Evolutionary conservation across 2,888 invertebrate genomes (phyloP), one percentile per base, ranked within the genome.

Genomic region (Pyrochroa serraticornis): DNA sequence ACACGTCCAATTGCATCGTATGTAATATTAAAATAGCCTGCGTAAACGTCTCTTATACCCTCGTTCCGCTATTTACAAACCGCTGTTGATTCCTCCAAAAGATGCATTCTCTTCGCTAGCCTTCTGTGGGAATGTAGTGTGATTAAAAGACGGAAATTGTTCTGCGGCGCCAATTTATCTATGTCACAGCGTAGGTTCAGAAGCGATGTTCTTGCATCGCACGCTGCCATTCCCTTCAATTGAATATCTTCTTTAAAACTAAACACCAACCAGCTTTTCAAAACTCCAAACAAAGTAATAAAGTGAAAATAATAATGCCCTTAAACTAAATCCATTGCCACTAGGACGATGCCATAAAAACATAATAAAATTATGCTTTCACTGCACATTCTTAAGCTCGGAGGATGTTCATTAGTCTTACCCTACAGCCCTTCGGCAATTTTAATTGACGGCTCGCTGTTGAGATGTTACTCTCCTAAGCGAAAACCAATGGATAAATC

Each of bases 81-180:
- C 53, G 43, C 48, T 58, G 60, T 59, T 60, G 63, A 59, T 66
- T 63, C 58, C 62, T 56, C 53, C 62, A 66, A 69, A 67, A 69
- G 71, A 70, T 70, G 70, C 68, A 71, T 69, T 69, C 67, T 61
- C 64, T 68, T 67, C 68, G 65, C 67, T 68, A 71, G 72, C 69
- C 72, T 72, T 72, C 71, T 67, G 72, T 70, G 74, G 73, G 75
- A 77, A 76, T 77, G 75, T 74, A 72, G 74, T 71, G 76, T 76
- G 77, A 77, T 77, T 77, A 77, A 76, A 76, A 77, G 76, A 75
- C 76, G 77, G 77, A 75, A 77, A 77, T 78, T 77, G 76, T 76
- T 77, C 73, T 76, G 76, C 74, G 75, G 76, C 73, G 72, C 75
- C 75, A 75, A 76, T 77, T 77, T 76, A 76, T 77, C 76, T 75